Conservation (phyloP, 2,113 vertebrate species). For the Pachycephala philippinensis region DNA sequence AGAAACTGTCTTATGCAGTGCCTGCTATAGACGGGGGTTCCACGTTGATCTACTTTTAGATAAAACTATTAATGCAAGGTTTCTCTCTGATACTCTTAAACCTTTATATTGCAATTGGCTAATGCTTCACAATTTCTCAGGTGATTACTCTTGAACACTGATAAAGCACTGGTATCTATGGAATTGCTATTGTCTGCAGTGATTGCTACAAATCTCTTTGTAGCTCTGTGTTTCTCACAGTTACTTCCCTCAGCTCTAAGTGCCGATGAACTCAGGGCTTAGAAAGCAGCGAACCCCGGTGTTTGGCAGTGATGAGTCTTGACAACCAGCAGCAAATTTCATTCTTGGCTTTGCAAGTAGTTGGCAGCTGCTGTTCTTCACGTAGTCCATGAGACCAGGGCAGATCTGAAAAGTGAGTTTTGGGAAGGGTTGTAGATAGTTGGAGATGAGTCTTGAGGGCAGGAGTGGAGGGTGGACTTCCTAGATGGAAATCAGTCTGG, state of each 20-base stretch:
- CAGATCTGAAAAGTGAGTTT: not conserved
- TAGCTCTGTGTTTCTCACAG: not conserved
- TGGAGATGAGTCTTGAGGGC: not conserved
- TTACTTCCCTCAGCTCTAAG: not conserved
- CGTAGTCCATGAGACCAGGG: accelerated
- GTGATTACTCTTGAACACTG: not conserved
- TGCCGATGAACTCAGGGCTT: not conserved
- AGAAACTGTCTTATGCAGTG: not conserved
- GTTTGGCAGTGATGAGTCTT: not conserved
- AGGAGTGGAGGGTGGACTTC: not conserved
- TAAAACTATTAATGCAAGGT: not conserved
- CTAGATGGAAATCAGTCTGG: not conserved
- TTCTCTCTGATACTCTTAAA: not conserved
- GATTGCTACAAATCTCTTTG: not conserved
- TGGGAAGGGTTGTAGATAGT: not conserved
- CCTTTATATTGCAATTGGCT: not conserved
- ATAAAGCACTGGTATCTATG: not conserved
- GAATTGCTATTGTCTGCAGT: not conserved
- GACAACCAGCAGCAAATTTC: not conserved
- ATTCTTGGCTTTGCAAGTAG: not conserved
- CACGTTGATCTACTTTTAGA: not conserved
- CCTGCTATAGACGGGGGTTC: not conserved
- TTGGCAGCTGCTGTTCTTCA: not conserved
- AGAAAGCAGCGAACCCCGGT: accelerated
- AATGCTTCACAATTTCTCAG: not conserved